Base-by-base conservation (phyloP, 2,888 invertebrate genomes). In the Aspidiotus destructor region DNA sequence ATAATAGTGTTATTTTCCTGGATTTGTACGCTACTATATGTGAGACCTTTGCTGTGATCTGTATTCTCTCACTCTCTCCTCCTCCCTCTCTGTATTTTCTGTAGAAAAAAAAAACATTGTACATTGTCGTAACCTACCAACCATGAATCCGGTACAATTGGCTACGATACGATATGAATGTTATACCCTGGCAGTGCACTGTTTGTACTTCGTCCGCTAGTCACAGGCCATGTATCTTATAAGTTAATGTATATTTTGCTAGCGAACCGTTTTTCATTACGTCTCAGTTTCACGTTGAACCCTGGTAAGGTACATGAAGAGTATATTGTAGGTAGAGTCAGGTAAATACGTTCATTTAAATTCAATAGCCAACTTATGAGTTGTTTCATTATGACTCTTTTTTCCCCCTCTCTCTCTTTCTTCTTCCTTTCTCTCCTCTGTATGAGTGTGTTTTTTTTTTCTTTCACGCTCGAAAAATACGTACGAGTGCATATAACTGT, bases 61-160 rank as follows among this genome's bases (percentile, higher is more conserved):
- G 28, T 28, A 28, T 28, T 28, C 28, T 28, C 28, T 28, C 28
- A 28, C 28, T 28, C 28, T 28, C 28, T 28, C 5, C 2, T 28
- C 28, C 28, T 28, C 28, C 28, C 28, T 28, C 28, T 28, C 28
- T 28, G 28, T 28, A 28, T 5, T 28, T 5, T 28, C 28, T 28
- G 28, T 28, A 28, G 28, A 8, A 54, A 54, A 52, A 52, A 48
- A 62, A 60, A 62, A 15, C 63, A 53, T 63, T 63, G 41, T 41
- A 53, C 41, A 42, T 41, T 55, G 57, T 54, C 57, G 57, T 65
- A 57, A 41, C 64, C 64, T 65, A n/a, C 64, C 64, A 65, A 65
- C 64, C 64, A 57, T 65, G 64, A 65, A 65, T 65, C 64, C 64
- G 64, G 64, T 65, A 65, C 58, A 65, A 58, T 57, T 65, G 64